Evolutionary conservation across 2,888 invertebrate species (phyloP), one percentile per base, ranked within the genome.

Genomic region (Dicroscelio sp.): DNA sequence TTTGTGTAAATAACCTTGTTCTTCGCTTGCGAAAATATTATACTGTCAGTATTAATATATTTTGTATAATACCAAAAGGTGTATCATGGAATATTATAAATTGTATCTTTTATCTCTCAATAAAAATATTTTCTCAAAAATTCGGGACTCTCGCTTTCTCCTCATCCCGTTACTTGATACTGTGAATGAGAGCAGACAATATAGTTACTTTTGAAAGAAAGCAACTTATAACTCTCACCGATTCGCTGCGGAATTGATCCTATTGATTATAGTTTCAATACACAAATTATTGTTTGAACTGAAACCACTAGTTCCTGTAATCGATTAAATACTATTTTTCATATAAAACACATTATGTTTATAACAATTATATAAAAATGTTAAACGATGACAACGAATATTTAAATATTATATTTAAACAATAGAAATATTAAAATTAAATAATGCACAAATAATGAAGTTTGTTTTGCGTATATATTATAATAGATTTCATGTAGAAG

Each of bases 71-170:
- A 48, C 27, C 25, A 35, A 6, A 82, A 71, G 23, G n/a, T 63
- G 35, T 69, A 38, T 35, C 33, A n/a, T 25, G 10, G 20, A 17
- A 65, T 33, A 63, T 23, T 5, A 76, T 73, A 38, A 58, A 58
- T n/a, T 75, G 60, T 65, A 67, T 58, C 27, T 85, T 71, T 52
- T 73, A 87, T 75, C 48, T 79, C 38, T 69, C 65, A 75, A 90
- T 90, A 90, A 92, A 92, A 73, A 83, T 92, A 63, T 92, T 88
- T 92, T 85, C 35, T 60, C 71, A 86, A 84, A 88, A 65, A 52
- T 71, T 76, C 31, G 35, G 52, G 48, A 90, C 93, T 92, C 90
- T 94, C 92, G 87, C 93, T 94, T 94, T 94, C 93, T 93, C 93
- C 92, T 85, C 60, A 89, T 90, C 90, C 93, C 93, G 93, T 93